Evolutionary conservation across 92 coral and sea anemone species (phyloP), one percentile per base, ranked within the genome.

Genomic region (Paramuricea clavata): DNA sequence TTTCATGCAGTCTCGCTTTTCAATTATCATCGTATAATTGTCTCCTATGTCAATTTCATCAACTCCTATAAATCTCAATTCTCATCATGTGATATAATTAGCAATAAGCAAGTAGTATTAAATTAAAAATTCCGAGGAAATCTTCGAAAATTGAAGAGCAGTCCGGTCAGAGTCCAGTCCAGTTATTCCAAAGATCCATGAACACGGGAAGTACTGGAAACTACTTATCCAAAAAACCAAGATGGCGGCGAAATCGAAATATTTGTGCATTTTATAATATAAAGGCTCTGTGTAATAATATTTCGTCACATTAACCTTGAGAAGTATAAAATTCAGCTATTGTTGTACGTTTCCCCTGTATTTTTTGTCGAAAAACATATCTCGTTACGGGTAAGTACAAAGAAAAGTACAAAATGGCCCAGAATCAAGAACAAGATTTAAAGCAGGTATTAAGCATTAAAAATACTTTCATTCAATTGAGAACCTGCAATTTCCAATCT

Each of bases 391-490:
- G 21, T 1, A 60, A 26, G 32, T 25, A 22, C 68, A 28, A 60
- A 60, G 32, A 0, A n/a, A n/a, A n/a, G 35, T 65, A 27, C 72
- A 65, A 33, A 60, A 60, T 60, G 15, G 68, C n/a, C 72, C 72
- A 23, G 27, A 30, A 32, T 60, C 83, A 79, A 35, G 84, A 79
- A 19, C 84, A 79, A 61, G 84, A 79, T 21, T 10, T 79, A 22
- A 79, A 79, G 60, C 84, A 79, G 73, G 84, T 79, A 60, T 57
- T 13, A 19, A 78, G 10, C 25, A 3, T 31, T n/a, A 11, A 5
- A 36, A 35, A 35, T 2, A 6, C 27, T 5, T 34, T 33, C 22
- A 22, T 8, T 69, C 12, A n/a, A n/a, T n/a, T n/a, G n/a, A n/a
- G n/a, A n/a, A n/a, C n/a, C n/a, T n/a, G n/a, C n/a, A n/a, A n/a